These are phyloP conservation scores for Arctocebus calabarensis DNA, from an alignment of 2,797 vertebrate species.

Conservation along the genomic window DNA sequence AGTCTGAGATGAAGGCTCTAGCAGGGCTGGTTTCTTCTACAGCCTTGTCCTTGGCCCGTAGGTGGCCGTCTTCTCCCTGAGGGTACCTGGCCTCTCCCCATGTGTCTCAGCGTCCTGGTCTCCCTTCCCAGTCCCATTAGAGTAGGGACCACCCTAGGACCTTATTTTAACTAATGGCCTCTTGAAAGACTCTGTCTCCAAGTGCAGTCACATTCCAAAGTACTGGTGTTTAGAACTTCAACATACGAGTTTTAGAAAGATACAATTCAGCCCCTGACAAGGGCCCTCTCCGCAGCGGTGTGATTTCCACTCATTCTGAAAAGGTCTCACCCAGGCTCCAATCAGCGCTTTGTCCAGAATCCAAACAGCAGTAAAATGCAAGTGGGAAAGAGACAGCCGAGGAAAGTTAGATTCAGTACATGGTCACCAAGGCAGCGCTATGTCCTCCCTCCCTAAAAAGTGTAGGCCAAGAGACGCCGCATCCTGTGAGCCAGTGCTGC, in stretches of 20 bases:
- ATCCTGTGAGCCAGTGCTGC: not conserved
- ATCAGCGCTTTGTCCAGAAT: not conserved
- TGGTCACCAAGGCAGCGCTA: not conserved
- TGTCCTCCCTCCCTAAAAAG: not conserved
- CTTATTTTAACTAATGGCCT: not conserved
- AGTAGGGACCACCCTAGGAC: not conserved
- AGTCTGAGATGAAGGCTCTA: not conserved
- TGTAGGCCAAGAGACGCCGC: not conserved
- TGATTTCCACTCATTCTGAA: not conserved
- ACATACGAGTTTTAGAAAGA: not conserved
- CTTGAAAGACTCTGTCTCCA: not conserved
- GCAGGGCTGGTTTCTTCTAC: not conserved
- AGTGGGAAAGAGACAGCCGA: not conserved
- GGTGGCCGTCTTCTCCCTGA: not conserved
- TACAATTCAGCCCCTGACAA: not conserved
- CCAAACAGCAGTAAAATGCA: not conserved
- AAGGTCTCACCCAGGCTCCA: not conserved
- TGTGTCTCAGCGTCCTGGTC: not conserved
- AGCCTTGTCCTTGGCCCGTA: not conserved
- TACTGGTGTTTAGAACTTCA: not conserved
- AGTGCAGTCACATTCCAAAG: not conserved
- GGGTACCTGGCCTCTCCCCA: fast-evolving
- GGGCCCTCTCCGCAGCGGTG: fast-evolving
- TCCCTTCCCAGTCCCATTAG: not conserved
- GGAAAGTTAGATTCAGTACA: not conserved